phyloP scores from a whole-genome alignment of 1,140 invertebrate genomes.

The Brachionus asplanchnoidis region DNA sequence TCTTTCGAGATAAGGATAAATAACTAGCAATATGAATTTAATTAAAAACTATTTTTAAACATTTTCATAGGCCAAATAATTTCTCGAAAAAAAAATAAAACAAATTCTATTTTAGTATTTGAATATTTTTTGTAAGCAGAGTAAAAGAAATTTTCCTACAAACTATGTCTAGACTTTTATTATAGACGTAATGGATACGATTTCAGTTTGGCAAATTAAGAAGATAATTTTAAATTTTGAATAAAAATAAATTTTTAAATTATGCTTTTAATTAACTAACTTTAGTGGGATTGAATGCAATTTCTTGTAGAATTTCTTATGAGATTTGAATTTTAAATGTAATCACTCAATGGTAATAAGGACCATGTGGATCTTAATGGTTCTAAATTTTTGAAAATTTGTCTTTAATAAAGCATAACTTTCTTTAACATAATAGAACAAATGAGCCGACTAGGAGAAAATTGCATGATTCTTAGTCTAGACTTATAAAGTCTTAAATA shows the following conservation, averaged over 20 bases:
- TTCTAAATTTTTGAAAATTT: not conserved
- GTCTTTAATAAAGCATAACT: not conserved
- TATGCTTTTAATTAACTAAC: not conserved
- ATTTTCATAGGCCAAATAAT: not conserved
- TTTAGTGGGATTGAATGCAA: not conserved
- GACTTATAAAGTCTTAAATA: not conserved
- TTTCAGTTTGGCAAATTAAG: not conserved
- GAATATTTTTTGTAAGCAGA: not conserved
- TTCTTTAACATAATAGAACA: not conserved
- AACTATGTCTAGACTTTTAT: not conserved
- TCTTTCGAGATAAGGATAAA: not conserved
- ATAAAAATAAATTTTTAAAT: not conserved
- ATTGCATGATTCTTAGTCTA: not conserved
- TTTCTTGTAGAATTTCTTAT: not conserved
- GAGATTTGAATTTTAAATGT: not conserved
- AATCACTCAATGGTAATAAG: not conserved
- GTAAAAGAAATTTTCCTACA: not conserved
- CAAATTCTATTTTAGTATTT: not conserved
- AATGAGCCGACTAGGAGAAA: not conserved
- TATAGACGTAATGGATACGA: not conserved
- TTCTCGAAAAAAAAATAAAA: not conserved
- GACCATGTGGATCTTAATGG: not conserved
- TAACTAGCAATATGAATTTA: not conserved
- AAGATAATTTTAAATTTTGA: not conserved
- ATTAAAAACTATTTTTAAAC: not conserved